Percentiles rank a stretch among this genome's conserved stretches.
Evolutionary conservation across 2,888 invertebrate species (phyloP).

Genomic region (Andrena bicolor): DNA sequence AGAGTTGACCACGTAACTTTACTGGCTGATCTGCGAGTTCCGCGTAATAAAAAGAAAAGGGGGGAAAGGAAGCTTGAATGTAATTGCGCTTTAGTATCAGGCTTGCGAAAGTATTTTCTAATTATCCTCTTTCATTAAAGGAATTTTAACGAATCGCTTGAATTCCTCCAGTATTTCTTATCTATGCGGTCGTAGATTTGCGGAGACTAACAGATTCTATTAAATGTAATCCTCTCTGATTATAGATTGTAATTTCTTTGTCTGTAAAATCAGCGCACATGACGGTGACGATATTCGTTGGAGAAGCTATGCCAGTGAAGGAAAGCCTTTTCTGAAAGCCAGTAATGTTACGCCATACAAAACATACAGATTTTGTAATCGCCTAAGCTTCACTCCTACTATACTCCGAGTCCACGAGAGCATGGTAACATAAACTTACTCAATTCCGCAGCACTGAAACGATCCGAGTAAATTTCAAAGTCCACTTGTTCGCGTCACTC

Average conservation of each 20-base stretch:
- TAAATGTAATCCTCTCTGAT: background rate
- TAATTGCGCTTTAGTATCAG: no score
- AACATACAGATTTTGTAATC: constrained; percentile 49
- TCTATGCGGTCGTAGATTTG: background rate
- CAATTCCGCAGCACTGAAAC: constrained; percentile 21
- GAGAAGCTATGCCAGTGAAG: background rate
- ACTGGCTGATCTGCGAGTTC: constrained; percentile 31
- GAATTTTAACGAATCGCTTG: background rate
- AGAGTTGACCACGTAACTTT: constrained; percentile 41
- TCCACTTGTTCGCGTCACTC: constrained; percentile 26
- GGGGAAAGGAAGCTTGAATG: background rate
- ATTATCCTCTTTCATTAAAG: background rate
- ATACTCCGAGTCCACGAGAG: constrained; percentile 24
- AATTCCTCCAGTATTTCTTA: background rate
- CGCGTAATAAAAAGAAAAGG: background rate
- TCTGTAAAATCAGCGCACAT: no score
- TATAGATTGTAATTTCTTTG: background rate
- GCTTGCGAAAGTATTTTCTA: background rate
- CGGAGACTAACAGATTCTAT: background rate
- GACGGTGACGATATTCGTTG: no score
- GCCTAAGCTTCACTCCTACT: constrained; percentile 38
- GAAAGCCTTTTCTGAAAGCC: constrained; percentile 33
- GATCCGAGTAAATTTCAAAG: constrained; percentile 3
- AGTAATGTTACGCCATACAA: constrained; percentile 51
- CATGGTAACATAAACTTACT: constrained; percentile 17